Evolutionary conservation across 2,888 invertebrate species (phyloP), one percentile per base, ranked within the genome.

Genomic region (Callosobruchus maculatus): DNA sequence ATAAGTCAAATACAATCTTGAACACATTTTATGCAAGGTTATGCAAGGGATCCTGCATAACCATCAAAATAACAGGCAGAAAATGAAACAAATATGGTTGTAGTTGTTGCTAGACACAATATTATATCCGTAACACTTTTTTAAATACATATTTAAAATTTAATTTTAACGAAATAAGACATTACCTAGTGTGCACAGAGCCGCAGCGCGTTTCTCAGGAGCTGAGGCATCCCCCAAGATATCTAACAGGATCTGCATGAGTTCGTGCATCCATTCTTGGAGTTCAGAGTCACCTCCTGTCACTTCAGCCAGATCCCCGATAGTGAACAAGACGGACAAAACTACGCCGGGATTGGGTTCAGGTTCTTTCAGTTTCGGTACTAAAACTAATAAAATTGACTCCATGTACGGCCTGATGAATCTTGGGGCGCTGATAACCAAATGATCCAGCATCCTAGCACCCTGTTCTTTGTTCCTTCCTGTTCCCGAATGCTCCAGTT

Each of bases 391-490:
- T 7, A 98, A 88, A 80, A 99, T 95, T 0, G 98, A 96, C 86
- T 97, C 96, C 93, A 98, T 96, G 84, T 99, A 99, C 0, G 98
- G 97, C 75, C 96, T 91, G 70, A 99, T 96, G 71, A 99, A 91
- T 80, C 96, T 91, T 0, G 99, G 98, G 5, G 98, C 97, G 85
- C 96, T 96, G 18, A 96, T 93, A 68, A 98, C 96, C 67, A 99
- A 90, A 86, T 97, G 97, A 82, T 97, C 97, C 76, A 99, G 87
- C 95, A 99, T 96, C 80, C 95, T 91, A 0, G 99, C 98, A 74
- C 97, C 96, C 85, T 99, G 98, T 84, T 99, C 99, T 86, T 99
- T 99, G 86, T 98, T 98, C 72, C 98, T 91, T 70, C 97, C 97
- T 90, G 97, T 95, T 21, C 98, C 98, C 71, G 97, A 97, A 88